Conservation (phyloP, 2,797 vertebrate species). For the Xiphorhynchus erythropygius region DNA sequence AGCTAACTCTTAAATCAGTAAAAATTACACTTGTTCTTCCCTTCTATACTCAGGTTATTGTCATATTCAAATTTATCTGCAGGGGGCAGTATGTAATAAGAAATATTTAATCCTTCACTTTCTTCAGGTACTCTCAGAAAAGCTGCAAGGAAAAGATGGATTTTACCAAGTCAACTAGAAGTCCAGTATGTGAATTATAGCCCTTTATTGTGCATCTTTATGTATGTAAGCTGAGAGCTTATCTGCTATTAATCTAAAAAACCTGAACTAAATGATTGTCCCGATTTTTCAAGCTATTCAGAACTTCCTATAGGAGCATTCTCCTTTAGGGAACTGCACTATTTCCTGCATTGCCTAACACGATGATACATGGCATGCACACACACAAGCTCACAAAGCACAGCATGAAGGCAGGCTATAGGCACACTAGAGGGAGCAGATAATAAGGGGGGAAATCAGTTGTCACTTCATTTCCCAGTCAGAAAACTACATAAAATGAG, state of each 20-base stretch:
- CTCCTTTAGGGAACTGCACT: not conserved
- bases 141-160: slow-evolving; percentile 33
- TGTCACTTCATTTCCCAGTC: not conserved
- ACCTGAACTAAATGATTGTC: not conserved
- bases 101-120: slow-evolving; percentile 11
- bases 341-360: not conserved
- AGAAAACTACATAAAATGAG: not conserved
- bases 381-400: not conserved
- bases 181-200: not conserved
- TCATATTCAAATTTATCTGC: slow-evolving; percentile 33
- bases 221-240: not conserved
- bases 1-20: not conserved
- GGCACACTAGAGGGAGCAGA: not conserved
- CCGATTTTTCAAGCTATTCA: not conserved
- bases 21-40: not conserved
- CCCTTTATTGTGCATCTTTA: not conserved
- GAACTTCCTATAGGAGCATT: not conserved
- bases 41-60: not conserved
- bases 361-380: rapidly evolving
- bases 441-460: not conserved
- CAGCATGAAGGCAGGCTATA: not conserved
- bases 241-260: not conserved
- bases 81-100: slow-evolving; percentile 77
- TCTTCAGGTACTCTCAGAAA: not conserved
- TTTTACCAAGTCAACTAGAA: slow-evolving; percentile 52